Evolutionary conservation across 1,140 invertebrate genomes (phyloP).

Genomic region (Archegozetes longisetosus): DNA sequence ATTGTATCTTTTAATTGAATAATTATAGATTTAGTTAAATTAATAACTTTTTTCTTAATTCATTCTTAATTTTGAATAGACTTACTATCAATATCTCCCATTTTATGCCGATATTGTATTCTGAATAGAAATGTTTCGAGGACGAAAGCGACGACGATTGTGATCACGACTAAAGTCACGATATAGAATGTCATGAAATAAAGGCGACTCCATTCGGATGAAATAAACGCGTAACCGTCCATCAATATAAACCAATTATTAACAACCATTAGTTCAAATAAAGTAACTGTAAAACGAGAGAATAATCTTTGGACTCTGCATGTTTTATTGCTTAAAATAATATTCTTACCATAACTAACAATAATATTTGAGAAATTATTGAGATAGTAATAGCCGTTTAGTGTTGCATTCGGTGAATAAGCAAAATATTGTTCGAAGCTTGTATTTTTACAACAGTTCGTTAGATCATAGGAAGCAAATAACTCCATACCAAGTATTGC

Average conservation of each 20-base stretch:
- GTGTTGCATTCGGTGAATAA: constrained; percentile 35
- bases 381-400: constrained; percentile 63
- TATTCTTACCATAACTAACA: constrained; percentile 29
- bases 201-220: constrained; percentile 39
- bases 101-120: constrained; percentile 67
- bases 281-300: constrained; percentile 41
- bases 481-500: constrained; percentile 81
- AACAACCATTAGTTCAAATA: constrained; percentile 78
- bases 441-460: constrained; percentile 67
- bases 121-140: constrained; percentile 75
- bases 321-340: constrained; percentile 1
- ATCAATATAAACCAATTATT: constrained; percentile 81
- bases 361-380: constrained; percentile 57
- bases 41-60: too few species aligned
- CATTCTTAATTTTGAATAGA: too few species aligned
- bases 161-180: constrained; percentile 47
- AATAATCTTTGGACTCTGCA: constrained; percentile 17
- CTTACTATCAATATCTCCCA: constrained; percentile 61
- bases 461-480: constrained; percentile 55
- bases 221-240: constrained; percentile 61
- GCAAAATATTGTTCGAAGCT: constrained; percentile 68
- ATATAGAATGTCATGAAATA: constrained; percentile 84
- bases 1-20: too few species aligned
- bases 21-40: too few species aligned
- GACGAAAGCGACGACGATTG: constrained; percentile 76